Evolutionary conservation across 2,888 invertebrate species (phyloP).

Genomic region (Marasmarcha lunaedactyla): DNA sequence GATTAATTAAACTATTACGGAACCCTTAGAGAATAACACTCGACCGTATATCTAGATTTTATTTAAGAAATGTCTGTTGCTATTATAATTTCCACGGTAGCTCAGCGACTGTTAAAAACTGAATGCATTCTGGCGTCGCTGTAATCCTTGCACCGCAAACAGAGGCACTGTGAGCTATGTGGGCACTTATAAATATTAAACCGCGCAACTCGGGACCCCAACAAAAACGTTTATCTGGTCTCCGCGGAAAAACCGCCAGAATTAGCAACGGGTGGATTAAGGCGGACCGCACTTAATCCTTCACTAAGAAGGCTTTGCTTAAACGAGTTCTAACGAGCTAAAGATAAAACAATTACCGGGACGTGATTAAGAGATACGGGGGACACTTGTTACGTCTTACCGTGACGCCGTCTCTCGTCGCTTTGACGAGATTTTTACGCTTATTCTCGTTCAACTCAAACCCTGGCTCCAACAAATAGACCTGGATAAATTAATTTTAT

Average conservation of each 20-base stretch:
- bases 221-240: conserved; percentile 68
- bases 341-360: conserved; percentile 69
- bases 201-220: conserved; percentile 41
- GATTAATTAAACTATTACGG: conserved; percentile 28
- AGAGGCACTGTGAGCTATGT: conserved; percentile 46
- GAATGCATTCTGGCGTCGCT: conserved; percentile 38
- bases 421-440: conserved; percentile 6
- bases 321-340: conserved; percentile 71
- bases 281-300: conserved; percentile 69
- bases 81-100: conserved; percentile 33
- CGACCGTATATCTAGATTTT: not conserved
- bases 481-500: not conserved
- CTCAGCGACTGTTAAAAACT: conserved; percentile 35
- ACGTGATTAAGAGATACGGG: conserved; percentile 67
- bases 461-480: not conserved
- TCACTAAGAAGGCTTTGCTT: conserved; percentile 71
- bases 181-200: conserved; percentile 65
- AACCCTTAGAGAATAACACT: conserved; percentile 2
- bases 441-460: no score
- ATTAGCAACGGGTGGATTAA: conserved; percentile 67
- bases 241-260: conserved; percentile 65
- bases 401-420: conserved; percentile 23
- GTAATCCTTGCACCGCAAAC: conserved; percentile 51
- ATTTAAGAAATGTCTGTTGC: not conserved
- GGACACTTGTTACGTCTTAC: conserved; percentile 67